Evolutionary conservation across 2,797 vertebrate species (phyloP).

Genomic region (Glyptemys insculpta): DNA sequence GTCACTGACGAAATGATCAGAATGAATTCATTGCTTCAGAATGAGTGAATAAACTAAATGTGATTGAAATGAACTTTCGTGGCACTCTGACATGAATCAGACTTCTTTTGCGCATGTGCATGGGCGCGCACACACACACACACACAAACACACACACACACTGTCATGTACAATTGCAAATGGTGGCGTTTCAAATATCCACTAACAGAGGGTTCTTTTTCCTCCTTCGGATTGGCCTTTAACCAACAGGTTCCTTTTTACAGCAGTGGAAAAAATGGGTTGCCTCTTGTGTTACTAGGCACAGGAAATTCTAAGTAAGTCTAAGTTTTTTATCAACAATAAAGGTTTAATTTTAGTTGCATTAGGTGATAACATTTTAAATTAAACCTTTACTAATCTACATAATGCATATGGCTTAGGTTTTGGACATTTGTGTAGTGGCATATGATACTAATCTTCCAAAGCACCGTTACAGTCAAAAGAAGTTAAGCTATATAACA

Average conservation of each 20-base stretch:
- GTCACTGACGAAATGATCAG: conserved; percentile 81
- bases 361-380: background rate
- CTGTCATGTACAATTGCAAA: background rate
- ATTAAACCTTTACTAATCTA: background rate
- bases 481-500: background rate
- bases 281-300: background rate
- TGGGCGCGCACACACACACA: fast-evolving
- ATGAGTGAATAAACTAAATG: conserved; percentile 82
- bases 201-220: background rate
- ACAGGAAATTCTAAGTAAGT: background rate
- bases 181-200: background rate
- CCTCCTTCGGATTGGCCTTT: background rate
- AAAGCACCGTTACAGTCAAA: background rate
- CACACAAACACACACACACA: background rate
- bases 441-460: background rate
- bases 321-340: background rate
- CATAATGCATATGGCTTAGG: background rate
- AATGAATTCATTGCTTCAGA: conserved; percentile 84
- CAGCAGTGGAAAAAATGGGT: background rate
- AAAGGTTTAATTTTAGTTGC: background rate
- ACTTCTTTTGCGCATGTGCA: background rate
- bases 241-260: background rate
- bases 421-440: background rate
- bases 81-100: conserved; percentile 70
- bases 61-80: conserved; percentile 82